phyloP scores from a whole-genome alignment of 1,140 invertebrate species.

The Hylaeus anthracinus region DNA sequence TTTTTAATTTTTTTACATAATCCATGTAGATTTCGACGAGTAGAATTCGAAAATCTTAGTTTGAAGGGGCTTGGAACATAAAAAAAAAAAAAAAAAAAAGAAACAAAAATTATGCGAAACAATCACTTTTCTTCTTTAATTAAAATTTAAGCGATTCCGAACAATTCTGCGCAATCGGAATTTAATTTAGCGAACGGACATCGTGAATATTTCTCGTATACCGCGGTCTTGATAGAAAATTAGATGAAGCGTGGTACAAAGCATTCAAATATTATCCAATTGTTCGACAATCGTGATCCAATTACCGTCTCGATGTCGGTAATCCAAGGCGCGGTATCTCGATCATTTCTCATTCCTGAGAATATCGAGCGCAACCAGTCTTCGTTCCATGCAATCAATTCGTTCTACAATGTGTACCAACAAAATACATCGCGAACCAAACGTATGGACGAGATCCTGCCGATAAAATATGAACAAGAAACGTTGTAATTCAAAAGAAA shows the following conservation, averaged over 20 bases:
- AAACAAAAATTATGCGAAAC: no score
- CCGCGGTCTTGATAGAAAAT: not conserved
- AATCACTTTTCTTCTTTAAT: no score
- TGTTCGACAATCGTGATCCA: constrained; percentile 17
- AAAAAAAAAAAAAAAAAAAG: no score
- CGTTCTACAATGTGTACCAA: not conserved
- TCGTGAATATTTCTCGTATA: not conserved
- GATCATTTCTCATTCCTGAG: constrained; percentile 9
- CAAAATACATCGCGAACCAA: not conserved
- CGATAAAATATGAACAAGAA: no score
- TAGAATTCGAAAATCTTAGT: no score
- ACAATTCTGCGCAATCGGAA: no score
- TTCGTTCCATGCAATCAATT: not conserved
- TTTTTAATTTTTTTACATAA: no score
- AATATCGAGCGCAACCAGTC: constrained; percentile 10
- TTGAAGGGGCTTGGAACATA: no score
- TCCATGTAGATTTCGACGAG: no score
- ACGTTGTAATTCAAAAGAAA: not conserved
- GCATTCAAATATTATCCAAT: constrained; percentile 10
- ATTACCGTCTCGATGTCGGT: constrained; percentile 5
- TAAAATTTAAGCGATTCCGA: no score
- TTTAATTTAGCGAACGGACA: not conserved
- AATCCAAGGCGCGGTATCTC: constrained; percentile 8
- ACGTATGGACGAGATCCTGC: no score
- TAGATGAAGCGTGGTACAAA: not conserved